These are phyloP conservation scores for Caenorhabditis sp. DNA, from an alignment of 2,888 invertebrate species.

Conservation along the genomic window DNA sequence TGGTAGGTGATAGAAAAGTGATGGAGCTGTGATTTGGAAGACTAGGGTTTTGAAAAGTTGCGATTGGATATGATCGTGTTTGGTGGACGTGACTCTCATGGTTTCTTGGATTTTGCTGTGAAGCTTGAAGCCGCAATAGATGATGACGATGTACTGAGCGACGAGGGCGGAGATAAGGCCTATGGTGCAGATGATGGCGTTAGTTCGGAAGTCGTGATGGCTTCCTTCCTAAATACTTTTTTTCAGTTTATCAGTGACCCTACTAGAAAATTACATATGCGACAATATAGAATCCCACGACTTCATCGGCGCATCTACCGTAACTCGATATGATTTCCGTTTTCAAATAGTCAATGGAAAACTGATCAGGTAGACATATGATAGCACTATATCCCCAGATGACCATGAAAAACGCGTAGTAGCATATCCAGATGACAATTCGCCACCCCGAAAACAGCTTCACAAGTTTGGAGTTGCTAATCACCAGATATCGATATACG, in stretches of 20 bases:
- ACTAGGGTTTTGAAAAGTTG: constrained; percentile 5
- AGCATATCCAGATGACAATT: not conserved
- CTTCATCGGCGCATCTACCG: not conserved
- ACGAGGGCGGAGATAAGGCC: not conserved
- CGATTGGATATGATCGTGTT: not conserved
- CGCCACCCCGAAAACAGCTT: not conserved
- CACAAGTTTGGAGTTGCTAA: not conserved
- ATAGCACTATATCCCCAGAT: not conserved
- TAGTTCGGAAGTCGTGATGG: not conserved
- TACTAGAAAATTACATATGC: not conserved
- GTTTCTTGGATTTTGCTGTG: not conserved
- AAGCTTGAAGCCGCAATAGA: constrained; percentile 2
- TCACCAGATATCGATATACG: not conserved
- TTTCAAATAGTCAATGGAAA: not conserved
- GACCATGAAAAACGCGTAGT: not conserved
- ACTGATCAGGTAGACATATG: not conserved
- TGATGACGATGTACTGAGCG: not conserved
- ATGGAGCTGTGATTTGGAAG: constrained; percentile 4
- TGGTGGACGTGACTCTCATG: not conserved
- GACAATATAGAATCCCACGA: not conserved
- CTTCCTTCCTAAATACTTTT: not conserved
- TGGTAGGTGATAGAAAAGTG: not conserved
- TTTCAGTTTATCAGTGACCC: no score
- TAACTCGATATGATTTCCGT: not conserved
- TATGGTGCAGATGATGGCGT: not conserved